These are phyloP conservation scores for Scatophagus argus DNA, from an alignment of 2,113 vertebrate species.

Conservation along the genomic window DNA sequence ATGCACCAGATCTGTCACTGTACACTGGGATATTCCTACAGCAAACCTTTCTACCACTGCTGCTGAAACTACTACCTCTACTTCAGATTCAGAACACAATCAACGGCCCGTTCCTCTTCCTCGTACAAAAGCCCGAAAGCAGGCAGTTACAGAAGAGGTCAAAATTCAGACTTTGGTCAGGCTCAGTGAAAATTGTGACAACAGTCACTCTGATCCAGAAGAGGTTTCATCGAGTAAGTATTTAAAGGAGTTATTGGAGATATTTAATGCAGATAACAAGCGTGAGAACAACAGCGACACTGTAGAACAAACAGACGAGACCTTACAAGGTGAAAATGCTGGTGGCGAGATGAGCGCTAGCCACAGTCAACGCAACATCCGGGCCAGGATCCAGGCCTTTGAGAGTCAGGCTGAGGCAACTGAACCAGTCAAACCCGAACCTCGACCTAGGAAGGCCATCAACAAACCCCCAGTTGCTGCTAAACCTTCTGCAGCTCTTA, in stretches of 20 bases:
- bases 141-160: slow-evolving; percentile 75
- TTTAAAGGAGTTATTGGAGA: slow-evolving; percentile 81
- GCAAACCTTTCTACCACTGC: slow-evolving; percentile 6
- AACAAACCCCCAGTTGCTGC: slow-evolving; percentile 82
- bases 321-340: slow-evolving; percentile 48
- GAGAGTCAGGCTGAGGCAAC: slow-evolving; percentile 84
- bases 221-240: slow-evolving; percentile 58
- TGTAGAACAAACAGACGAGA: slow-evolving; percentile 26
- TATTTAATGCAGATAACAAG: slow-evolving; percentile 72
- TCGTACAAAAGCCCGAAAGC: slow-evolving; percentile 88
- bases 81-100: slow-evolving; percentile 1
- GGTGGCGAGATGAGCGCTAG: slow-evolving; percentile 85
- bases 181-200: slow-evolving; percentile 66
- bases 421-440: slow-evolving; percentile 81
- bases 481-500: slow-evolving; percentile 87
- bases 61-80: slow-evolving; percentile 15
- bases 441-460: slow-evolving; percentile 82
- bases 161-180: slow-evolving; percentile 76
- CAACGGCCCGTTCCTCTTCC: slow-evolving; percentile 90
- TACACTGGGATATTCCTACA: slow-evolving; percentile 48
- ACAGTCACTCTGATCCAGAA: slow-evolving; percentile 8
- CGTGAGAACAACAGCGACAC: slow-evolving; percentile 16
- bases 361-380: slow-evolving; percentile 87
- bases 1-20: slow-evolving; percentile 62
- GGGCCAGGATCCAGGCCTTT: slow-evolving; percentile 91